Base-by-base conservation (phyloP, 2,888 invertebrate genomes). In the Andrena camellia region DNA sequence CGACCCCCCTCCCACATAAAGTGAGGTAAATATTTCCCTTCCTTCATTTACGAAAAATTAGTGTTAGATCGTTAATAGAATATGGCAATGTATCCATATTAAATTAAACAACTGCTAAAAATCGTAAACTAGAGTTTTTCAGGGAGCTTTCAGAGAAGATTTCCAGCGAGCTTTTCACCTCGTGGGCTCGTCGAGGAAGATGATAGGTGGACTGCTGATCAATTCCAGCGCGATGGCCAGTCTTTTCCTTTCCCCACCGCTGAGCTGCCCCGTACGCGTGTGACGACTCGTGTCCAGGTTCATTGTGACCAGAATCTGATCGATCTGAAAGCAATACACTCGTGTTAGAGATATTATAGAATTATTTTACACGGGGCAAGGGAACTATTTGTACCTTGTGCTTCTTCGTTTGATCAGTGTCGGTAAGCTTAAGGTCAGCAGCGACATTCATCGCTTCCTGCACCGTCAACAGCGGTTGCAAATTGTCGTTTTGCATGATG, bases 181-280 rank as follows among this genome's bases (percentile, higher is more conserved):
- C 48, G 98, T 99, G 31, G 99, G 99, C 94, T 99, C 99, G 93
- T 99, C 99, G 87, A 99, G 96, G 93, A 99, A 98, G 96, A 99
- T 97, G 67, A 99, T 96, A 0, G 98, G 97, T 1, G 99, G 99
- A 94, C 99, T 98, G 93, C 97, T 98, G 87, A 99, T 96, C 89
- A 99, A 95, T 95, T 99, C 99, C 84, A 98, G 95, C 8, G 98
- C 98, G 85, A 99, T 98, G 0, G 98, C 97, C 68, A 99, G 95
- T 90, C 99, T 95, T 94, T 99, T 99, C 90, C 96, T 96, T 94
- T 99, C 98, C 0, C 99, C 99, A 8, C 99, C 98, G 17, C 98
- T 98, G 62, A 99, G 95, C 63, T 95, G 94, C 2, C 95, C 95
- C 0, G 97, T 97, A 85, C 96, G 95, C 0, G 97, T 97, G 89